Conservation (phyloP, 2,113 vertebrate species). For the Osmerus mordax region DNA sequence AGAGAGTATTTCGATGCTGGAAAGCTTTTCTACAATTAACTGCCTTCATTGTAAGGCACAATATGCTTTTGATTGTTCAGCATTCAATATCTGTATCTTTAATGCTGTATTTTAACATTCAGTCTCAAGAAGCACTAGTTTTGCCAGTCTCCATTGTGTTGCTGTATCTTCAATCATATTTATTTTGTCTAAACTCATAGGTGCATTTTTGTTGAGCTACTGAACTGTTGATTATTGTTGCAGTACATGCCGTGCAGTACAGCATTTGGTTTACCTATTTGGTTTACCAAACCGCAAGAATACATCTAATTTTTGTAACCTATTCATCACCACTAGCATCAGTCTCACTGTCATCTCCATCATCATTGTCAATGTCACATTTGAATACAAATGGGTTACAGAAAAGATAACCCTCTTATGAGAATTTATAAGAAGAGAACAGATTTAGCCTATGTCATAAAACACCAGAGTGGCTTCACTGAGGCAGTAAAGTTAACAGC, state of each 20-base stretch:
- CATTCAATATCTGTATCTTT: neutral
- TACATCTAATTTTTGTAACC: no score
- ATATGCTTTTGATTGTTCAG: conserved; percentile 24
- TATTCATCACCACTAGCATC: no score
- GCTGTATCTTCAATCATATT: neutral
- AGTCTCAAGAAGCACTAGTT: conserved; percentile 25
- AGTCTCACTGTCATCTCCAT: neutral
- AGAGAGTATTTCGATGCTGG: conserved; percentile 32
- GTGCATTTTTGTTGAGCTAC: no score
- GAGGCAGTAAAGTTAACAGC: neutral
- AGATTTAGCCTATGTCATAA: neutral
- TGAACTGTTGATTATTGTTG: no score
- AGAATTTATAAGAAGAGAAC: neutral
- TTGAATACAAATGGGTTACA: neutral
- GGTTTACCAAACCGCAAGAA: no score
- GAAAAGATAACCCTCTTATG: neutral
- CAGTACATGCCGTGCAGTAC: no score
- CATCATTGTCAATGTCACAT: neutral
- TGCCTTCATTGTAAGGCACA: conserved; percentile 46
- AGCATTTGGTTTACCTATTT: no score
- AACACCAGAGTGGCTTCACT: neutral
- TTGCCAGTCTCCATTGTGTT: neutral
- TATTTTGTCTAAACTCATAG: neutral
- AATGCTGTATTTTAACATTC: no score
- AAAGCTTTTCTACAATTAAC: conserved; percentile 43